Conservation (phyloP, 2,797 vertebrate genomes). For the Chelon auratus region DNA sequence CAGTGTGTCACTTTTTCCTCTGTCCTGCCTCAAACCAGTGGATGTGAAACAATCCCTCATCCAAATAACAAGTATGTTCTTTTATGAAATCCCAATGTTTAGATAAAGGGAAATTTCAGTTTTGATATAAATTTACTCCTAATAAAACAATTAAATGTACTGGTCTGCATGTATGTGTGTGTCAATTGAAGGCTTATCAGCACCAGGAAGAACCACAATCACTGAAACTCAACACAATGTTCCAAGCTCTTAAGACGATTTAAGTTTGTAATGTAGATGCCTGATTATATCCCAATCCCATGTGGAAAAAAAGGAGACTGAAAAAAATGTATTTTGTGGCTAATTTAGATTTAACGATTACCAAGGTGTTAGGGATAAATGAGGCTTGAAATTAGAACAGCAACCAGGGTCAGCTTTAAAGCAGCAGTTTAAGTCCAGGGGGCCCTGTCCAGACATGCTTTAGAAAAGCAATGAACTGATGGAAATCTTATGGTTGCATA, state of each 20-base stretch:
- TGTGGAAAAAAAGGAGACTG: conserved; percentile 32
- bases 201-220: conserved; percentile 60
- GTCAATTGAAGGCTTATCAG: conserved; percentile 41
- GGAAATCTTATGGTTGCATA: not conserved
- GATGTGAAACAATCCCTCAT: not conserved
- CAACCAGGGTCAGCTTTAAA: conserved; percentile 4
- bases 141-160: conserved; percentile 38
- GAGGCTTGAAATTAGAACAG: conserved; percentile 29
- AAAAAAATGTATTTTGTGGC: conserved; percentile 47
- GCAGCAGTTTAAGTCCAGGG: not conserved
- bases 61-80: not conserved
- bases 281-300: conserved; percentile 70
- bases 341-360: conserved; percentile 67
- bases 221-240: conserved; percentile 60
- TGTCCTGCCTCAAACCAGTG: conserved; percentile 1
- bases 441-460: not conserved
- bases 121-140: conserved; percentile 28
- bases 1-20: conserved; percentile 7
- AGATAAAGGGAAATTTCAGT: conserved; percentile 12
- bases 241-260: conserved; percentile 75
- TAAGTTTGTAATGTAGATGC: conserved; percentile 70
- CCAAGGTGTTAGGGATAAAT: conserved; percentile 46
- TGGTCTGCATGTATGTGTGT: not conserved
- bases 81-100: conserved; percentile 11
- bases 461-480: not conserved